Percentiles rank a stretch among this genome's conserved stretches.
Evolutionary conservation across 1,140 invertebrate genomes (phyloP).

Genomic region (Sminthurides bifidus): DNA sequence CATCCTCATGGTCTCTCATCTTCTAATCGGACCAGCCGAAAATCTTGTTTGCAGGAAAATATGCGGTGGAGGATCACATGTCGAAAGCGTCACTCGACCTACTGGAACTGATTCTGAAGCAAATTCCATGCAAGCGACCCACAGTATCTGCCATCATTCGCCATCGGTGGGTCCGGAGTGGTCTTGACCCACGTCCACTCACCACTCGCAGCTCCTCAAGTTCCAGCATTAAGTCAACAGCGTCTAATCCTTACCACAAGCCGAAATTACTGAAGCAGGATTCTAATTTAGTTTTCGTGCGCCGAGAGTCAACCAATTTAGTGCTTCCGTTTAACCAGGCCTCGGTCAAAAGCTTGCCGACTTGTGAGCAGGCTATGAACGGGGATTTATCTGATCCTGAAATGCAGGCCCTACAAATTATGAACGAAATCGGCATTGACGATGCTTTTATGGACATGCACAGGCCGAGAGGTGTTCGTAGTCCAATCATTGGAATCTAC

Average conservation of each 20-base stretch:
- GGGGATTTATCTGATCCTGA: conserved; percentile 35
- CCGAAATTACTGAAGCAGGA: too few relatives aligned
- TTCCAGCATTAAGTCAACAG: neutral
- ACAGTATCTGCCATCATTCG: conserved; percentile 40
- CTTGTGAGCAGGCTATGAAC: conserved; percentile 5
- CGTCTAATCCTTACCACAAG: conserved; percentile 3
- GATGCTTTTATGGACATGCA: conserved; percentile 41
- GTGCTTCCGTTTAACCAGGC: conserved; percentile 3
- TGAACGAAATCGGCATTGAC: conserved; percentile 44
- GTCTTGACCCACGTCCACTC: neutral
- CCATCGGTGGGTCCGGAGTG: conserved; percentile 42
- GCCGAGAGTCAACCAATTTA: conserved; percentile 10
- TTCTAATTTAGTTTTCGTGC: neutral
- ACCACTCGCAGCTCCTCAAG: neutral
- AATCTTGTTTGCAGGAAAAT: conserved; percentile 36
- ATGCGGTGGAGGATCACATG: conserved; percentile 41
- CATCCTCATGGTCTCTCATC: neutral
- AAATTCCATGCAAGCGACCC: conserved; percentile 41
- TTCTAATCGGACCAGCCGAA: neutral
- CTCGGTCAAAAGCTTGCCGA: conserved; percentile 14
- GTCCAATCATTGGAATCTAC: conserved; percentile 47
- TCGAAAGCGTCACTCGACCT: conserved; percentile 36
- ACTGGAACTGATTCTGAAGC: conserved; percentile 41
- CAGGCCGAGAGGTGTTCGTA: conserved; percentile 38
- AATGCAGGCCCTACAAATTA: conserved; percentile 36